Conservation (phyloP, 23 tunicate species). For the Phallusia fumigata region DNA sequence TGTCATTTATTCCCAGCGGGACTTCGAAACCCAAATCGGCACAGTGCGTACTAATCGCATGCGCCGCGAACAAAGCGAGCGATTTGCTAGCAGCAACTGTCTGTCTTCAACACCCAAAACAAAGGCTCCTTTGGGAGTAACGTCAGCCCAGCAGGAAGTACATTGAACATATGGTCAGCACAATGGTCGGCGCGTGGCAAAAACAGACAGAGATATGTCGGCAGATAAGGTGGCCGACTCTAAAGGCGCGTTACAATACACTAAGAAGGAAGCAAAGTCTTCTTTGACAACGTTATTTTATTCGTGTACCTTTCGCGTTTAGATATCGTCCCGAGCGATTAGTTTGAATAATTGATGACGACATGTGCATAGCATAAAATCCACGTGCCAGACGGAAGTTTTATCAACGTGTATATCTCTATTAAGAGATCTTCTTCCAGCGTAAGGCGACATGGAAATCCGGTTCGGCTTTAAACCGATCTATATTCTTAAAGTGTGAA, state of each 20-base stretch:
- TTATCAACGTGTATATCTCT: background rate
- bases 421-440: no score
- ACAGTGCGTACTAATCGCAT: background rate
- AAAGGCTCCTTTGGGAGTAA: background rate
- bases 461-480: no score
- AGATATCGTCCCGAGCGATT: background rate
- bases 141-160: background rate
- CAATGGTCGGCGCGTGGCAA: background rate
- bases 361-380: background rate
- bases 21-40: background rate
- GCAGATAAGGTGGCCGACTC: background rate
- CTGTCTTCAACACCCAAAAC: conserved; percentile 6
- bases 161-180: background rate
- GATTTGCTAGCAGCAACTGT: conserved; percentile 6
- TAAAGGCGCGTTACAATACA: background rate
- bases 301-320: background rate
- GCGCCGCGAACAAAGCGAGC: conserved; percentile 3
- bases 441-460: no score
- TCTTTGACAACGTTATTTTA: background rate
- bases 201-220: background rate
- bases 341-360: background rate
- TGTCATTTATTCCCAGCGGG: background rate
- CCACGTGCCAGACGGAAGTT: background rate
- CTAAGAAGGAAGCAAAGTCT: background rate
- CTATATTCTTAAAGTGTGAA: no score